phyloP scores from a whole-genome alignment of 2,113 vertebrate species.

The Andinoacara biseriatus region DNA sequence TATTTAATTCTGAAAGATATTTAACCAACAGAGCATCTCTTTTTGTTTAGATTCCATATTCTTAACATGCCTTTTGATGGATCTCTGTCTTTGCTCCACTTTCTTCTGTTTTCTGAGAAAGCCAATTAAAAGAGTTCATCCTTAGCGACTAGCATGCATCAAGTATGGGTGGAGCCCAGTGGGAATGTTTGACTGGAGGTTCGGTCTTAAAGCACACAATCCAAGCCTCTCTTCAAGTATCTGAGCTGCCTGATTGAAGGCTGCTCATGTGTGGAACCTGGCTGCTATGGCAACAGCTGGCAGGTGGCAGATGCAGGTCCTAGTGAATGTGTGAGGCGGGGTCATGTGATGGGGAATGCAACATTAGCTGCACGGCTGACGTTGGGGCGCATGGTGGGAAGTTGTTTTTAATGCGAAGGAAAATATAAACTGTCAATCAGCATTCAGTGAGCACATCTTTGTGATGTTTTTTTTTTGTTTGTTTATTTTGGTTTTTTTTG shows the following conservation, averaged over 20 bases:
- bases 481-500: background rate
- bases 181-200: slow-evolving; percentile 15
- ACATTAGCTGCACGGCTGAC: slow-evolving; percentile 58
- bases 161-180: background rate
- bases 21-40: background rate
- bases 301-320: slow-evolving; percentile 51
- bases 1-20: background rate
- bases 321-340: slow-evolving; percentile 61
- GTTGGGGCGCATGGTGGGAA: slow-evolving; percentile 15
- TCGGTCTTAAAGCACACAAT: slow-evolving; percentile 13
- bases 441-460: background rate
- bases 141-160: slow-evolving; percentile 9
- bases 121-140: slow-evolving; percentile 8
- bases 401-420: slow-evolving; percentile 17
- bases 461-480: background rate
- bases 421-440: background rate
- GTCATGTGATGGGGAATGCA: slow-evolving; percentile 53
- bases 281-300: slow-evolving; percentile 77
- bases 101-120: background rate
- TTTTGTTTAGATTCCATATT: background rate
- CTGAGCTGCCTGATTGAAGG: slow-evolving; percentile 39
- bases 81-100: background rate
- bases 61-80: rapidly evolving
- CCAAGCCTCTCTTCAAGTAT: slow-evolving; percentile 20
- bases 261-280: slow-evolving; percentile 61